Percentiles rank a stretch among this genome's conserved stretches.
Evolutionary conservation across 2,113 vertebrate genomes (phyloP).

Genomic region (Nycticryphes semicollaris): DNA sequence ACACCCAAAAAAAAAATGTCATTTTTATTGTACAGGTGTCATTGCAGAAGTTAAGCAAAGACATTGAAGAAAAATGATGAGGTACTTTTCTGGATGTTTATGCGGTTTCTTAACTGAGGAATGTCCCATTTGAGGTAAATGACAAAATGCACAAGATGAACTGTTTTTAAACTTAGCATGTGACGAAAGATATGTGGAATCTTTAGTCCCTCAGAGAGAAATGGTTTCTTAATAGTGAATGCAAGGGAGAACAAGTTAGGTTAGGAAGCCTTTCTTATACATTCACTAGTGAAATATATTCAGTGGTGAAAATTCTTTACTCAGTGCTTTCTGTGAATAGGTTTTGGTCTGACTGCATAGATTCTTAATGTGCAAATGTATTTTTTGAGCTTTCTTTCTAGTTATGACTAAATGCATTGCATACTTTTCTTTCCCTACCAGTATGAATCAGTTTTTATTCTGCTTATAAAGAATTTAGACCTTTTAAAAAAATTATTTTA

Average conservation of each 20-base stretch:
- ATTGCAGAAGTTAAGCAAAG: neutral
- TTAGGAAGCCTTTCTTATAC: neutral
- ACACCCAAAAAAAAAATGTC: neutral
- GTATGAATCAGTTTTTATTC: neutral
- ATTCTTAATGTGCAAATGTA: neutral
- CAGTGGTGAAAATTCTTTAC: neutral
- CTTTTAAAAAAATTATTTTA: neutral
- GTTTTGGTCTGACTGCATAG: neutral
- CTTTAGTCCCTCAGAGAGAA: neutral
- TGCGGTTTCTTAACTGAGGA: neutral
- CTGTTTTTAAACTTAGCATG: neutral
- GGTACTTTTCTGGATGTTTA: neutral
- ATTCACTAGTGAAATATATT: neutral
- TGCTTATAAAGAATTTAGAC: neutral
- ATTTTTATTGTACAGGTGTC: neutral
- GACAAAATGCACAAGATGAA: neutral
- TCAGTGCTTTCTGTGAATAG: neutral
- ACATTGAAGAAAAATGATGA: neutral
- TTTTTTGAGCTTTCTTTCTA: neutral
- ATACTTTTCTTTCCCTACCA: neutral
- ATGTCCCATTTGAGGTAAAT: neutral
- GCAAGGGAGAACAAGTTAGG: neutral
- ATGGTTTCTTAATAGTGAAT: neutral
- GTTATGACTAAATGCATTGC: neutral
- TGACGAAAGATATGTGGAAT: neutral